Conservation (phyloP, 2,797 vertebrate species). For the Typhlichthys eigenmanni region DNA sequence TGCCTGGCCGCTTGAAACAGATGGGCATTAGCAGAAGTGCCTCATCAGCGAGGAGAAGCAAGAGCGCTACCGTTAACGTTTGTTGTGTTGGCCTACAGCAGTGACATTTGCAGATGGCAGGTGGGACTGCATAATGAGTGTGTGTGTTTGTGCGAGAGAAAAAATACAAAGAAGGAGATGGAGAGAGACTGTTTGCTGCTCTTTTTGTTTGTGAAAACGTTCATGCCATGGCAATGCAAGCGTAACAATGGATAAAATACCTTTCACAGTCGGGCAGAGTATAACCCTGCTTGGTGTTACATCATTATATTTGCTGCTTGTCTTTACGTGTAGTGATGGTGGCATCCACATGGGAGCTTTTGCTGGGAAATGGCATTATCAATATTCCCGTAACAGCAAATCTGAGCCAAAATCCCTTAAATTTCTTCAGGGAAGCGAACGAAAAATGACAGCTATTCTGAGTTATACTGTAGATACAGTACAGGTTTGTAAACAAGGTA, state of each 20-base stretch:
- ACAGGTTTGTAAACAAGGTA: neutral
- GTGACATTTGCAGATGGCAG: conserved; percentile 43
- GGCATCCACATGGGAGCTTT: conserved; percentile 9
- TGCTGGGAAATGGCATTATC: neutral
- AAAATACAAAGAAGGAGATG: conserved; percentile 10
- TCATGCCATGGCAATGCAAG: too few relatives aligned
- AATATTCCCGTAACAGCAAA: neutral
- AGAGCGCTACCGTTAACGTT: conserved; percentile 30
- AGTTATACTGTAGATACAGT: neutral
- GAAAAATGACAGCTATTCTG: neutral
- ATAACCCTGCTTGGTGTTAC: too few relatives aligned
- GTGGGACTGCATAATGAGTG: conserved; percentile 33
- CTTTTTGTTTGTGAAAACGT: too few relatives aligned
- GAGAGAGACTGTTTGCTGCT: conserved; percentile 13
- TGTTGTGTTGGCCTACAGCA: conserved; percentile 41
- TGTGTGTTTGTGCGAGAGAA: neutral
- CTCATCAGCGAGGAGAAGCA: conserved; percentile 29
- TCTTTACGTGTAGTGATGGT: too few relatives aligned
- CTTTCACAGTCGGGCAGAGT: too few relatives aligned
- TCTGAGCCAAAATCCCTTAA: neutral
- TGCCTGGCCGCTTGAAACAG: conserved; percentile 19
- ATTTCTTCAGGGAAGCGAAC: neutral
- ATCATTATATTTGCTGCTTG: too few relatives aligned
- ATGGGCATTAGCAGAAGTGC: conserved; percentile 42
- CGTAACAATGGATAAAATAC: too few relatives aligned